phyloP scores from a whole-genome alignment of 2,113 vertebrate genomes.

The Phasianus colchicus region DNA sequence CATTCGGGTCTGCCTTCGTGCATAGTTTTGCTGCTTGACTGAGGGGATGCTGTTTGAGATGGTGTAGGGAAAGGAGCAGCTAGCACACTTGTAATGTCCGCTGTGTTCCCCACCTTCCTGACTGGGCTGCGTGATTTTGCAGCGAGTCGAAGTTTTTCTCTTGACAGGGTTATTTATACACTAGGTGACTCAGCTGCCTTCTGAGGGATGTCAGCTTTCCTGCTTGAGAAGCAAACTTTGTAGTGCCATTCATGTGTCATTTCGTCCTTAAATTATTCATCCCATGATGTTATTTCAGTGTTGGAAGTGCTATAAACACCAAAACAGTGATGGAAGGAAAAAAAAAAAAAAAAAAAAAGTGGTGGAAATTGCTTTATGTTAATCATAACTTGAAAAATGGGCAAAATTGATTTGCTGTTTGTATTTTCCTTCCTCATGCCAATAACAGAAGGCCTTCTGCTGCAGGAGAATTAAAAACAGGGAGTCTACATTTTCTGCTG shows the following conservation, averaged over 20 bases:
- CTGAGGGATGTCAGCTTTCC: constrained; percentile 13
- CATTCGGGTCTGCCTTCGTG: rapidly evolving
- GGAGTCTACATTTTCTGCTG: not conserved
- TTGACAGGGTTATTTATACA: constrained; percentile 32
- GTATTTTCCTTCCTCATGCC: not conserved
- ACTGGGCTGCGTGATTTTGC: not conserved
- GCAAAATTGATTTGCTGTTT: not conserved
- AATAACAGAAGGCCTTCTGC: not conserved
- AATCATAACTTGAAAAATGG: not conserved
- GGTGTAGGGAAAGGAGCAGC: not conserved
- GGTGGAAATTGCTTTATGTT: not conserved
- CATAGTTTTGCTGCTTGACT: not conserved
- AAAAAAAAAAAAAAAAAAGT: too few species aligned
- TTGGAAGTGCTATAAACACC: not conserved
- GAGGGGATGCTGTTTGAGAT: not conserved
- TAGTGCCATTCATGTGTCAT: not conserved
- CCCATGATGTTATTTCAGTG: not conserved
- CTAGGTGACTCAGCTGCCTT: constrained; percentile 40
- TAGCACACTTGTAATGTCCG: rapidly evolving
- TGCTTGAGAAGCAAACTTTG: constrained; percentile 17
- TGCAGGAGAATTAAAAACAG: not conserved
- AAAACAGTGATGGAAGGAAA: not conserved
- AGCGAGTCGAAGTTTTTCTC: not conserved
- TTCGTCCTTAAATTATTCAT: constrained; percentile 17
- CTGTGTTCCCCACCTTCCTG: not conserved